Percentiles rank a stretch among this genome's conserved stretches.
Evolutionary conservation across 1,140 invertebrate genomes (phyloP).

Genomic region (Macrobrachium nipponense): DNA sequence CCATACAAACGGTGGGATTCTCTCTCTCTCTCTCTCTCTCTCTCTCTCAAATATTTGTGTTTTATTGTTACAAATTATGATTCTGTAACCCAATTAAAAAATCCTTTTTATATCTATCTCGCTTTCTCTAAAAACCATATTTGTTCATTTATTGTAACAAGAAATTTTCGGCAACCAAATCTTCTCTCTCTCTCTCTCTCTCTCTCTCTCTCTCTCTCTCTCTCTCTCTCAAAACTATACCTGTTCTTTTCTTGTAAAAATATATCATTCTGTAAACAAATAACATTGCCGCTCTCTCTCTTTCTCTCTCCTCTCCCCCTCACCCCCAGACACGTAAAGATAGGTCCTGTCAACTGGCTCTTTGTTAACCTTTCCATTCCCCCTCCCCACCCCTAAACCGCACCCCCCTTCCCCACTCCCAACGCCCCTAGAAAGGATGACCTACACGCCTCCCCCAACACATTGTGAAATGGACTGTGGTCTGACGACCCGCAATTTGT

Average conservation of each 20-base stretch:
- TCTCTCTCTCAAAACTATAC: not conserved
- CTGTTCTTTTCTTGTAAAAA: not conserved
- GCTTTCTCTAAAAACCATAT: not conserved
- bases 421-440: no score
- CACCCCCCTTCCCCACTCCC: no score
- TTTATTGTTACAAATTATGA: not conserved
- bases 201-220: not conserved
- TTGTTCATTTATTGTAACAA: not conserved
- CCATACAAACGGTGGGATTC: no score
- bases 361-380: no score
- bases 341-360: no score
- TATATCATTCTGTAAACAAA: no score
- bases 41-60: no score
- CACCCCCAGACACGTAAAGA: not conserved
- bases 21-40: no score
- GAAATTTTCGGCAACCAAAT: not conserved
- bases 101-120: not conserved
- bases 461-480: no score
- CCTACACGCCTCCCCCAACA: no score
- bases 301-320: slow-evolving; percentile 13
- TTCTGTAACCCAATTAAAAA: not conserved
- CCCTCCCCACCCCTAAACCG: no score
- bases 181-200: slow-evolving; percentile 10
- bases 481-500: no score
- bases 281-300: not conserved